Evolutionary conservation across 2,113 vertebrate species (phyloP), one percentile per base, ranked within the genome.

Genomic region (Cheilinus undulatus): DNA sequence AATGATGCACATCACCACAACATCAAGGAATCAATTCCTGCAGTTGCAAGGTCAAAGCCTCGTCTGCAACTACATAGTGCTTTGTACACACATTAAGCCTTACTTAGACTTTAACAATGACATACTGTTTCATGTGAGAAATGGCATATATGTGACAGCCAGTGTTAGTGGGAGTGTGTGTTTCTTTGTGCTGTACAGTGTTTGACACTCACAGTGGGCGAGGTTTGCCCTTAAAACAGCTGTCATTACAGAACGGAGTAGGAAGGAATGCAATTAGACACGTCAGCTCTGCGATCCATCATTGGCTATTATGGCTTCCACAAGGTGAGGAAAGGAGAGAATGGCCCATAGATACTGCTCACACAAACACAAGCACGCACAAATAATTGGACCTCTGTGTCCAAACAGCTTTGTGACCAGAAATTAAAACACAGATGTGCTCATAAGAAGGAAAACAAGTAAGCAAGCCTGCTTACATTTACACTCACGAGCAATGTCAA

Each of bases 211-310:
- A 94, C 94, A 93, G 94, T 93, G 93, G 95, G 95, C 94, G 94
- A 93, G 95, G 94, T 83, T 94, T 93, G 94, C 93, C 94, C 93
- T 76, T 91, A 92, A 94, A 95, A 95, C 97, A 96, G 94, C 95
- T 96, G 94, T 95, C 96, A 96, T 97, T 95, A 96, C 78, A 80
- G 92, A 91, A 76, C 90, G 93, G 94, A 93, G 58, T 93, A 93
- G 95, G 95, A 95, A 94, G 93, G 91, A 95, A 89, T 95, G 94
- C 94, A 96, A 96, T 97, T 96, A 97, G 95, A 95, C 95, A 92
- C 93, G 95, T 96, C 96, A 94, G 93, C 92, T 93, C 91, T 92
- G 92, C 93, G 94, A 94, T 95, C 94, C 94, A 96, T 96, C 95
- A 95, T 94, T 91, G 86, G 77, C 87, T 93, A 94, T 96, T 96